These are phyloP conservation scores for Cacatua alba DNA, from an alignment of 2,113 vertebrate species.

Conservation along the genomic window DNA sequence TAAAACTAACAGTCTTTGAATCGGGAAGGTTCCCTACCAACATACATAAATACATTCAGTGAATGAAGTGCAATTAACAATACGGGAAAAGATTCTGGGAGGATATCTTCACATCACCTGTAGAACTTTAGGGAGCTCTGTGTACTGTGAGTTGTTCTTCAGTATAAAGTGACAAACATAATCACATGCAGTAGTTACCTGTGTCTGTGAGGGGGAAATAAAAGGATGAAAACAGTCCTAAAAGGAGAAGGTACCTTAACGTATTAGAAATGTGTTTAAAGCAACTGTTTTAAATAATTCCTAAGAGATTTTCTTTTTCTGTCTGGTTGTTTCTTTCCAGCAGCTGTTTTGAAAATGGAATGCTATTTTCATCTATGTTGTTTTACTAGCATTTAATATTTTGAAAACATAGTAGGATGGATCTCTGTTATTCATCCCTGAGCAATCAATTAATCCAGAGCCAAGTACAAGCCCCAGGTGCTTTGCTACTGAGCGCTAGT, in stretches of 20 bases:
- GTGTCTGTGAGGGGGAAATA: background rate
- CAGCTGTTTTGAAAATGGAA: background rate
- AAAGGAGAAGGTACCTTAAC: background rate
- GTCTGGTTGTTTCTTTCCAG: background rate
- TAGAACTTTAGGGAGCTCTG: background rate
- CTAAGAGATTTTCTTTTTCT: background rate
- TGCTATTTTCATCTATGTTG: background rate
- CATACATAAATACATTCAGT: background rate
- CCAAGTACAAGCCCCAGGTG: background rate
- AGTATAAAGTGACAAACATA: background rate
- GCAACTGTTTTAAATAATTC: background rate
- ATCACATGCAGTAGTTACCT: background rate
- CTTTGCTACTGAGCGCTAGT: background rate
- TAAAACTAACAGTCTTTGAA: background rate
- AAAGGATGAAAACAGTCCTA: background rate
- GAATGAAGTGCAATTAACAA: background rate
- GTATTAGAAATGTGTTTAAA: background rate
- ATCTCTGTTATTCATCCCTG: background rate
- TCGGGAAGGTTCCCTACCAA: background rate
- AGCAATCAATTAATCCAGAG: background rate
- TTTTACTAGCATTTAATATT: conserved; percentile 7
- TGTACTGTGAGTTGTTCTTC: background rate
- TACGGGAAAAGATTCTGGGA: background rate
- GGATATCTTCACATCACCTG: background rate
- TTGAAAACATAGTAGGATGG: background rate